Evolutionary conservation across 2,113 vertebrate genomes (phyloP).

Genomic region (Leptocoma aspasia): DNA sequence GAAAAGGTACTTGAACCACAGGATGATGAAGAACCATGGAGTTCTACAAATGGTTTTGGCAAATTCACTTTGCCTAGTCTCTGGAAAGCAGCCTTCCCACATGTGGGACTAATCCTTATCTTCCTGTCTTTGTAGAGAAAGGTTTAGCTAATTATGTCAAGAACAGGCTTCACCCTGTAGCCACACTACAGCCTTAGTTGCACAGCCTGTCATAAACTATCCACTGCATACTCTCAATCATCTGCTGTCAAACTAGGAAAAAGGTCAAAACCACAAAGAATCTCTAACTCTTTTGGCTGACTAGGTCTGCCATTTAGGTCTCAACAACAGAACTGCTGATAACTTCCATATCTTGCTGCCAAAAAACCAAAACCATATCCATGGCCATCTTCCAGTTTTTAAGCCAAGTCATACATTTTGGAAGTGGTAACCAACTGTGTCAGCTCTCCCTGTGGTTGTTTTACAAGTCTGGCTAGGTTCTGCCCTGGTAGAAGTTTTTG

Average conservation of each 20-base stretch:
- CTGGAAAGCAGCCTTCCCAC: conserved; percentile 12
- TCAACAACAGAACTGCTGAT: conserved; percentile 22
- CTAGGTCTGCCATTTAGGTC: conserved; percentile 3
- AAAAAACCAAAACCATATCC: neutral
- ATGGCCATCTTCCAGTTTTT: conserved; percentile 44
- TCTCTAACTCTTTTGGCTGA: conserved; percentile 13
- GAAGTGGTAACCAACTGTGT: neutral
- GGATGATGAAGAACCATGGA: neutral
- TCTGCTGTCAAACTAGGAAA: conserved; percentile 26
- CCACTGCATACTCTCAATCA: neutral
- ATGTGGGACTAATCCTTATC: conserved; percentile 29
- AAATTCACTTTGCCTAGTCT: conserved; percentile 1
- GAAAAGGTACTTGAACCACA: conserved; percentile 19
- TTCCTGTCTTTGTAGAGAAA: neutral
- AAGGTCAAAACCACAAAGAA: conserved; percentile 48
- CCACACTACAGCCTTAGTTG: neutral
- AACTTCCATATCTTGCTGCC: neutral
- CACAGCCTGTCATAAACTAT: neutral
- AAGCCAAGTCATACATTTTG: conserved; percentile 17
- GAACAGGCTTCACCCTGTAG: neutral
- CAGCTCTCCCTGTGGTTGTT: conserved; percentile 32
- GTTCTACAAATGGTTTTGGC: neutral
- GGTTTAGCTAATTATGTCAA: neutral
- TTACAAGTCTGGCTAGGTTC: conserved; percentile 15
- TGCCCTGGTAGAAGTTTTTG: neutral